These are phyloP conservation scores for Myopa tessellatipennis DNA, from an alignment of 2,888 invertebrate genomes.

Conservation along the genomic window DNA sequence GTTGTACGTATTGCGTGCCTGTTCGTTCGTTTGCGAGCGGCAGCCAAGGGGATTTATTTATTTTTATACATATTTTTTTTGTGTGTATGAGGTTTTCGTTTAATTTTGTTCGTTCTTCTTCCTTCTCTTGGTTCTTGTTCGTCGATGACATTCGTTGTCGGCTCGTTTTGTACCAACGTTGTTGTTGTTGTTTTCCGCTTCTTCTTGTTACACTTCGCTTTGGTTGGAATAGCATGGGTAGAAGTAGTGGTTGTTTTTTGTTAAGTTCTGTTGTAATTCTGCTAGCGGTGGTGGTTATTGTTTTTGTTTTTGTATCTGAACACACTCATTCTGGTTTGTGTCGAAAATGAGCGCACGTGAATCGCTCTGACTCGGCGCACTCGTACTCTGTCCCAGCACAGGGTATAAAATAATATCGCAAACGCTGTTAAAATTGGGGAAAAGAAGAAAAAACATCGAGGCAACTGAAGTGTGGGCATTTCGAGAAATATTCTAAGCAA, in stretches of 20 bases:
- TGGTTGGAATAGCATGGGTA: neutral
- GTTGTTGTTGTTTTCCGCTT: conserved; percentile 21
- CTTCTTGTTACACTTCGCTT: neutral
- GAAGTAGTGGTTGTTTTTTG: conserved; percentile 23
- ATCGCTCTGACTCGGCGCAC: conserved; percentile 15
- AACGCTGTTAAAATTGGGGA: conserved; percentile 38
- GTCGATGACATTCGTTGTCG: conserved; percentile 50
- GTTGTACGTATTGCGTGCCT: conserved; percentile 27
- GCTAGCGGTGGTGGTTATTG: neutral
- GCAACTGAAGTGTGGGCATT: conserved; percentile 31
- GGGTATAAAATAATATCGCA: conserved; percentile 22
- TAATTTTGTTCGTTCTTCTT: conserved; percentile 44
- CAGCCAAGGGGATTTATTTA: conserved; percentile 43
- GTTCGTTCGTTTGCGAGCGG: conserved; percentile 24
- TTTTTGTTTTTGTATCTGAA: conserved; percentile 18
- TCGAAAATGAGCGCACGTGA: conserved; percentile 41
- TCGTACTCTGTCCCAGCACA: neutral
- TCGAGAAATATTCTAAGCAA: conserved; percentile 26
- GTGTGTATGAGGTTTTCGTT: neutral
- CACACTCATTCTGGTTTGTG: conserved; percentile 39
- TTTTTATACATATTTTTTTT: conserved; percentile 39
- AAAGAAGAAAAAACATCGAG: conserved; percentile 41
- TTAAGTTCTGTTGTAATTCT: conserved; percentile 14
- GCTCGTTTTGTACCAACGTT: conserved; percentile 46
- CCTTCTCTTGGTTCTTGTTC: conserved; percentile 45